Percentiles rank a stretch among this genome's conserved stretches.
Conservation (phyloP, 2,797 vertebrate genomes). For the Benthosema pterotum region DNA sequence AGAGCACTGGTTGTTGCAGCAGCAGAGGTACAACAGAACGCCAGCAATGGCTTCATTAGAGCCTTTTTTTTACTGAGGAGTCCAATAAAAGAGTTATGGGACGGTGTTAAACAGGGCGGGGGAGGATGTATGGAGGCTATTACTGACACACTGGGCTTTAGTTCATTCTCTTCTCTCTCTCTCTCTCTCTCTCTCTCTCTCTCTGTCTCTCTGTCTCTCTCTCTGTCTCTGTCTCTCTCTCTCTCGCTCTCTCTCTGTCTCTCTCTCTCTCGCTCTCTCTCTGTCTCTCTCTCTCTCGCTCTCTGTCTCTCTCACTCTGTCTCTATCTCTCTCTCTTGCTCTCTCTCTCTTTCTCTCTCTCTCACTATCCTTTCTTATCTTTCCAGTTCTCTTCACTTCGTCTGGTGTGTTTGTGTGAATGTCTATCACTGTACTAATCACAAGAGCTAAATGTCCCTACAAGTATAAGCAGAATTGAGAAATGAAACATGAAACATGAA, state of each 20-base stretch:
- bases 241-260: constrained; percentile 1
- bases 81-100: constrained; percentile 62
- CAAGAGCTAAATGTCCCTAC: too few relatives aligned
- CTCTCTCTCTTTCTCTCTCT: constrained; percentile 1
- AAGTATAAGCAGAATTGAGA: too few relatives aligned
- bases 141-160: constrained; percentile 43
- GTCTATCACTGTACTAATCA: neutral
- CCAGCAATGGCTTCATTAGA: constrained; percentile 57
- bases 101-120: constrained; percentile 65
- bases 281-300: constrained; percentile 7
- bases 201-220: constrained; percentile 7
- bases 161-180: constrained; percentile 9
- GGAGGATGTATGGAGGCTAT: constrained; percentile 50
- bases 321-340: constrained; percentile 14
- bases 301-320: constrained; percentile 7
- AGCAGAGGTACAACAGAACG: constrained; percentile 46
- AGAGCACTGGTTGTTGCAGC: constrained; percentile 56
- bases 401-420: constrained; percentile 15
- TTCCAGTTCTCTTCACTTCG: constrained; percentile 6
- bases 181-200: constrained; percentile 6
- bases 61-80: constrained; percentile 59
- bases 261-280: constrained; percentile 10
- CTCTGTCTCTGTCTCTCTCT: constrained; percentile 7
- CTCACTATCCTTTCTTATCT: constrained; percentile 14
- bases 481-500: too few relatives aligned